These are phyloP conservation scores for Drosophila cognata DNA, from an alignment of 2,888 invertebrate species.

Conservation along the genomic window DNA sequence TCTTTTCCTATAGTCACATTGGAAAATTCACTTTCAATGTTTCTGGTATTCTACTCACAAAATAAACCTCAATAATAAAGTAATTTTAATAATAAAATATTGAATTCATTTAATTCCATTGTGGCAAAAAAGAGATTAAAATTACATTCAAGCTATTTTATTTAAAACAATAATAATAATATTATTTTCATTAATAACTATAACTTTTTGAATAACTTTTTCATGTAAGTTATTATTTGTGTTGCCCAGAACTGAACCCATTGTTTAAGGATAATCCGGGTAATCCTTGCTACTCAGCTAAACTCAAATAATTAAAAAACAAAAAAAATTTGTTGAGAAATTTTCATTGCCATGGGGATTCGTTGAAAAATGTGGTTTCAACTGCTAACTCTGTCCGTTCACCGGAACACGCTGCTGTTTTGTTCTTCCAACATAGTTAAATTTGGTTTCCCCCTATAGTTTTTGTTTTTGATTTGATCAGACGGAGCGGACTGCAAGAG, in stretches of 20 bases:
- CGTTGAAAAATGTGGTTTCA: slow-evolving; percentile 13
- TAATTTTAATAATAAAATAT: background rate
- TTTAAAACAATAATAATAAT: background rate
- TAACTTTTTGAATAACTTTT: background rate
- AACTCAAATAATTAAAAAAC: slow-evolving; percentile 2
- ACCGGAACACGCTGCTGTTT: background rate
- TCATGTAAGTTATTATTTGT: background rate
- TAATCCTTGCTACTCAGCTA: slow-evolving; percentile 1
- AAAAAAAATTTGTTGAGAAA: slow-evolving; percentile 6
- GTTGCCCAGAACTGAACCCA: background rate
- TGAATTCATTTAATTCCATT: background rate
- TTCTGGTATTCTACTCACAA: background rate
- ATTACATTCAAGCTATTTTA: background rate
- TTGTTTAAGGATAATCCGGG: background rate
- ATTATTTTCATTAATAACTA: background rate
- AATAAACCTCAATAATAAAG: background rate
- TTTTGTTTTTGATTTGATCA: slow-evolving; percentile 29
- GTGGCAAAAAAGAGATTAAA: background rate
- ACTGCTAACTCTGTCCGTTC: background rate
- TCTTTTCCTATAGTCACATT: background rate
- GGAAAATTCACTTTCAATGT: background rate
- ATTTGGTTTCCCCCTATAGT: slow-evolving; percentile 26
- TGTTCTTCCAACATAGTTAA: slow-evolving; percentile 1
- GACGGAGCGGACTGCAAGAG: slow-evolving; percentile 13
- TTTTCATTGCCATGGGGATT: slow-evolving; percentile 11